Percentiles rank a stretch among this genome's conserved stretches.
These are phyloP conservation scores for Tachystola acroxantha DNA, from an alignment of 2,888 invertebrate species.

Conservation along the genomic window DNA sequence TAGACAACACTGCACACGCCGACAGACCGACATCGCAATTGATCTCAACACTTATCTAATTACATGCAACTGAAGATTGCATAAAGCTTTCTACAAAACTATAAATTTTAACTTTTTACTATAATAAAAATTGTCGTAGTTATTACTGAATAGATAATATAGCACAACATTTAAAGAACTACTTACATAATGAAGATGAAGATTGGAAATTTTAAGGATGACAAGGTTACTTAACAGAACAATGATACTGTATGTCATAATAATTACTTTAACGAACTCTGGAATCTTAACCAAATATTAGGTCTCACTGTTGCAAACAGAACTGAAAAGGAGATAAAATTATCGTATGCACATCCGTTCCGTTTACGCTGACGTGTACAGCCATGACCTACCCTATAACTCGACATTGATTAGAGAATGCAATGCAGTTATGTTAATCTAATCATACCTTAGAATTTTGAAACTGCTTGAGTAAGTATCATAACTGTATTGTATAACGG, in stretches of 20 bases:
- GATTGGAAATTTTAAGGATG: conserved; percentile 12
- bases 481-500: no score
- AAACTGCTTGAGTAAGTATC: no score
- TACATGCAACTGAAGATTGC: not conserved
- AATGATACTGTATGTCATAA: no score
- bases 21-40: conserved; percentile 32
- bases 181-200: conserved; percentile 13
- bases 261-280: no score
- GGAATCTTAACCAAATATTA: no score
- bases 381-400: conserved; percentile 74
- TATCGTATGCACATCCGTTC: conserved; percentile 70
- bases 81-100: not conserved
- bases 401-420: conserved; percentile 50
- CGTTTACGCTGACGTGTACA: conserved; percentile 66
- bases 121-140: no score
- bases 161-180: no score
- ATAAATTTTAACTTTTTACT: no score
- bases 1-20: conserved; percentile 32
- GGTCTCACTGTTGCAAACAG: conserved; percentile 27
- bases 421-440: conserved; percentile 45
- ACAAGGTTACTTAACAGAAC: not conserved
- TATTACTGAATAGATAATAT: no score
- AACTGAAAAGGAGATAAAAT: conserved; percentile 50
- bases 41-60: conserved; percentile 22
- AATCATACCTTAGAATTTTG: not conserved